These are phyloP conservation scores for Catamblyrhynchus diadema DNA, from an alignment of 2,797 vertebrate species.

Conservation along the genomic window DNA sequence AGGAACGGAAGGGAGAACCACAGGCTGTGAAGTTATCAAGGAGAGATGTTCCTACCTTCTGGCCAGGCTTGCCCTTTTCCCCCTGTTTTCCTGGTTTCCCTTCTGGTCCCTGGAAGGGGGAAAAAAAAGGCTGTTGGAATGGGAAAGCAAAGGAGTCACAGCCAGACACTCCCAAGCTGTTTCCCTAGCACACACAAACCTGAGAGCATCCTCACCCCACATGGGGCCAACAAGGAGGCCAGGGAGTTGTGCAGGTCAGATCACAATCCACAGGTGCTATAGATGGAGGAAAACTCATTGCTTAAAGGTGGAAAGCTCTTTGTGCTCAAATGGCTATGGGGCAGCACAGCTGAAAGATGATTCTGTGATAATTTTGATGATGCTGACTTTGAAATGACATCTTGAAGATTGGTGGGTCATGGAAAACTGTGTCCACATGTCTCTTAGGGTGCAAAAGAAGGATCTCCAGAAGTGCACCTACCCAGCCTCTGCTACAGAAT, in stretches of 20 bases:
- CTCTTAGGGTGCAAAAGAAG: neutral
- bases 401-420: neutral
- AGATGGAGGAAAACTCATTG: neutral
- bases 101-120: conserved; percentile 85
- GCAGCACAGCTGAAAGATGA: neutral
- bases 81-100: conserved; percentile 94
- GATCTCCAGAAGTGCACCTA: neutral
- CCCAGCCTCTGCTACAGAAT: neutral
- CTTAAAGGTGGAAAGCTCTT: neutral
- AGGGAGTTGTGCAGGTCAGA: neutral
- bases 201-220: neutral
- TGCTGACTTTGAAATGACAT: neutral
- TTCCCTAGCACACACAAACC: neutral
- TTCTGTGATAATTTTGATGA: neutral
- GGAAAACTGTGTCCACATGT: neutral
- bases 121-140: neutral
- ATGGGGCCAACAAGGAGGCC: neutral
- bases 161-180: neutral
- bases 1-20: neutral
- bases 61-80: conserved; percentile 87
- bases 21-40: accelerated
- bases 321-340: neutral
- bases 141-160: neutral
- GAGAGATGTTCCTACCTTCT: conserved; percentile 80
- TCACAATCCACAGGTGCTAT: neutral